Evolutionary conservation across 2,797 vertebrate genomes (phyloP).

Genomic region (Pipistrellus kuhlii): DNA sequence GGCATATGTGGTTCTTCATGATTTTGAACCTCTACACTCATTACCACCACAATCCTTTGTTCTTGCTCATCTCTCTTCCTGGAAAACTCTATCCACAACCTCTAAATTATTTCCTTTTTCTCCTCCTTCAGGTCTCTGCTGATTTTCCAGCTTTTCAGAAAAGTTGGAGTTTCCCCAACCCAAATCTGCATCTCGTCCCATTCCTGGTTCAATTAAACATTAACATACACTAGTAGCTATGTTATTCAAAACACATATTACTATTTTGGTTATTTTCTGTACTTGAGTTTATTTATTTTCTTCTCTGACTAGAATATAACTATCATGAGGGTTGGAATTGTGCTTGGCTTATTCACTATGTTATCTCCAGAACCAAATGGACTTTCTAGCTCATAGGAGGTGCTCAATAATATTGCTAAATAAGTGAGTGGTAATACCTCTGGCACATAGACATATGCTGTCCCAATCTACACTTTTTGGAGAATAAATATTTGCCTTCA

Average conservation of each 20-base stretch:
- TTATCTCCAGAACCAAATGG: neutral
- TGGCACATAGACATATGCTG: neutral
- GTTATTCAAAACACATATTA: neutral
- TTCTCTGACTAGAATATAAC: neutral
- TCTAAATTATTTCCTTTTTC: neutral
- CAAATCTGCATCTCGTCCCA: neutral
- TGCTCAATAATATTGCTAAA: neutral
- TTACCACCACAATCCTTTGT: neutral
- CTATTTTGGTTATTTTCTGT: neutral
- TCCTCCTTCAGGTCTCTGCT: neutral
- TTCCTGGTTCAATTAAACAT: neutral
- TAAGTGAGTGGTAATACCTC: neutral
- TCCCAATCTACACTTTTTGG: neutral
- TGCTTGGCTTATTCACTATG: neutral
- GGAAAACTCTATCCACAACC: neutral
- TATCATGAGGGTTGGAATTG: neutral
- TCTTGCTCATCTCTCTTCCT: neutral
- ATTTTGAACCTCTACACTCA: neutral
- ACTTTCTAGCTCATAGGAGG: neutral
- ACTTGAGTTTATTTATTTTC: neutral
- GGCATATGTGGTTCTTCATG: neutral
- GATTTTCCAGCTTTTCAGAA: neutral
- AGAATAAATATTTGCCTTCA: constrained; percentile 47
- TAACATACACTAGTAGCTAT: neutral
- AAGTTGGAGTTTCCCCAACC: neutral